Conservation (phyloP, 2,888 invertebrate species). For the Drosophila hamatofila region DNA sequence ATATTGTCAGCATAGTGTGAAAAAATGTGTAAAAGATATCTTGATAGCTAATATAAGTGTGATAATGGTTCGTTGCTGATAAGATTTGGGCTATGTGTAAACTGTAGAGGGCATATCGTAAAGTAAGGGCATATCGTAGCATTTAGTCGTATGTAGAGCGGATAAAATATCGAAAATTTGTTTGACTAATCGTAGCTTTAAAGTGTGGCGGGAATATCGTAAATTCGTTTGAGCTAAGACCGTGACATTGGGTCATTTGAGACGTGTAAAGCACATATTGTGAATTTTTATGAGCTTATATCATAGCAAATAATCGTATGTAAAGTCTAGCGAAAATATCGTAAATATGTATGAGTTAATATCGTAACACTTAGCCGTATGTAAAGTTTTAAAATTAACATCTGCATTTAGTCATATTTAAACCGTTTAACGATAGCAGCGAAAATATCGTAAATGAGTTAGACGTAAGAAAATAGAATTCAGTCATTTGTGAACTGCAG, state of each 20-base stretch:
- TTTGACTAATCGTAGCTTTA: neutral
- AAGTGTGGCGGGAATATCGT: neutral
- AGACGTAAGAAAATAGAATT: neutral
- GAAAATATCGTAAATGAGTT: neutral
- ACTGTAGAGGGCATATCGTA: neutral
- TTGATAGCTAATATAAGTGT: constrained; percentile 1
- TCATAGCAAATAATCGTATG: neutral
- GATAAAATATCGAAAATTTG: neutral
- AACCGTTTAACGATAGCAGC: too few relatives aligned
- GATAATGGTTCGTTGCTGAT: neutral
- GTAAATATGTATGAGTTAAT: neutral
- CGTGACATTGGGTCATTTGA: neutral
- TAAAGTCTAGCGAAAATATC: neutral
- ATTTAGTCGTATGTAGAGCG: neutral
- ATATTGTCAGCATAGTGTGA: neutral
- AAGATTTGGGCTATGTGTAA: neutral
- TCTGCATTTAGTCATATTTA: neutral
- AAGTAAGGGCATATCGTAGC: neutral
- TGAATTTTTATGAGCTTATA: neutral
- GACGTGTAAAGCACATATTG: neutral
- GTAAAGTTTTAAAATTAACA: neutral
- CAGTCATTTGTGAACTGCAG: neutral
- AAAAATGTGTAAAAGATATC: constrained; percentile 1
- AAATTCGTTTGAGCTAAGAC: neutral
- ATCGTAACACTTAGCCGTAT: neutral